These are phyloP conservation scores for Physeter macrocephalus DNA, from an alignment of 2,113 vertebrate species.

Conservation along the genomic window DNA sequence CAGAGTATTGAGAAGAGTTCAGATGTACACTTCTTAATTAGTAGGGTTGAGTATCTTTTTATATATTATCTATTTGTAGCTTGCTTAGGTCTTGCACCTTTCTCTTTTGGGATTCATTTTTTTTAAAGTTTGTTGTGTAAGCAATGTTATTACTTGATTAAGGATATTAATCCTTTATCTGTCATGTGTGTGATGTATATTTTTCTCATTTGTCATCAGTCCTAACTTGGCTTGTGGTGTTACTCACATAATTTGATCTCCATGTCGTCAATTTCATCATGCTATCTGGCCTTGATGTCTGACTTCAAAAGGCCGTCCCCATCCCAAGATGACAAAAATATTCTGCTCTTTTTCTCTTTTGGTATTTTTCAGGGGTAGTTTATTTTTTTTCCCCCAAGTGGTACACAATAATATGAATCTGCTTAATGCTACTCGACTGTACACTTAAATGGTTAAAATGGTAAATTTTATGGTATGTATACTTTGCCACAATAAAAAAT, in stretches of 20 bases:
- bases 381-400: neutral
- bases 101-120: neutral
- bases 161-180: neutral
- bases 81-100: neutral
- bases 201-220: neutral
- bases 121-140: neutral
- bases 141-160: neutral
- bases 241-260: constrained; percentile 23
- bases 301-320: neutral
- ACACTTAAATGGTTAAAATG: constrained; percentile 5
- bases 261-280: neutral
- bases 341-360: neutral
- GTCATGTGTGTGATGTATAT: neutral
- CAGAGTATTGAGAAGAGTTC: neutral
- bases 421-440: neutral
- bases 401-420: neutral
- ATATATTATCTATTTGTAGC: neutral
- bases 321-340: neutral
- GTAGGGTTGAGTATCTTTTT: neutral
- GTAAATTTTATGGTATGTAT: neutral
- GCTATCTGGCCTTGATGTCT: neutral
- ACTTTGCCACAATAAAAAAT: neutral
- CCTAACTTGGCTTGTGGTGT: neutral
- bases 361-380: neutral
- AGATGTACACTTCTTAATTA: neutral